Conservation (phyloP, 1,140 invertebrate species). For the Heliconius nattereri region DNA sequence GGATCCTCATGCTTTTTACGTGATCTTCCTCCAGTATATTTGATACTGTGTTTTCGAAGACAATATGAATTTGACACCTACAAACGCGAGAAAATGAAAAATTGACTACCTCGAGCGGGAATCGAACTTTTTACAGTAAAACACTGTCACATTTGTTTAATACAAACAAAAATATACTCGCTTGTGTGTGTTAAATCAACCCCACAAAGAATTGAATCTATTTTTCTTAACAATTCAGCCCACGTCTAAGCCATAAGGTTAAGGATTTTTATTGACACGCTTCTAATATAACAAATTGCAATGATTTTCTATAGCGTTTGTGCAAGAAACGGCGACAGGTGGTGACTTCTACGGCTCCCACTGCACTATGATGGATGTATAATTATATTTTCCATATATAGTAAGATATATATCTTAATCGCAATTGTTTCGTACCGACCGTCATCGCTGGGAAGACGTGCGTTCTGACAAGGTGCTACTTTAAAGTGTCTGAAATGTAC, state of each 20-base stretch:
- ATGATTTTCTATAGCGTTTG: background rate
- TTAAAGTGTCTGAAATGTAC: slow-evolving; percentile 4
- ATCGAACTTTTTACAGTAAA: too few relatives aligned
- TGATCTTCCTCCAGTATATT: too few relatives aligned
- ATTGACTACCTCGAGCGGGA: too few relatives aligned
- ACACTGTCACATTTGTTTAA: too few relatives aligned
- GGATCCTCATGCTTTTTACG: too few relatives aligned
- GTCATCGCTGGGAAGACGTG: background rate
- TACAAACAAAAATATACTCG: too few relatives aligned
- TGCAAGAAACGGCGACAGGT: slow-evolving; percentile 5
- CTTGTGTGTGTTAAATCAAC: too few relatives aligned
- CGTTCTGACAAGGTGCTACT: background rate
- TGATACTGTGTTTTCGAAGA: too few relatives aligned
- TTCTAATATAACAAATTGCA: background rate
- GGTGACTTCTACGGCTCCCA: background rate
- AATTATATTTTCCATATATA: slow-evolving; percentile 15
- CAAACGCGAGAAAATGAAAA: too few relatives aligned
- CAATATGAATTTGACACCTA: too few relatives aligned
- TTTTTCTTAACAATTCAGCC: background rate
- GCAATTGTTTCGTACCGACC: background rate
- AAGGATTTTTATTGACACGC: background rate
- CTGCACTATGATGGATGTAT: slow-evolving; percentile 2
- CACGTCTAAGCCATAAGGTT: background rate
- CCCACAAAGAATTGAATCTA: too few relatives aligned
- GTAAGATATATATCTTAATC: slow-evolving; percentile 9